Evolutionary conservation across 1,140 invertebrate species (phyloP).

Genomic region (Geopemphigus sp.): DNA sequence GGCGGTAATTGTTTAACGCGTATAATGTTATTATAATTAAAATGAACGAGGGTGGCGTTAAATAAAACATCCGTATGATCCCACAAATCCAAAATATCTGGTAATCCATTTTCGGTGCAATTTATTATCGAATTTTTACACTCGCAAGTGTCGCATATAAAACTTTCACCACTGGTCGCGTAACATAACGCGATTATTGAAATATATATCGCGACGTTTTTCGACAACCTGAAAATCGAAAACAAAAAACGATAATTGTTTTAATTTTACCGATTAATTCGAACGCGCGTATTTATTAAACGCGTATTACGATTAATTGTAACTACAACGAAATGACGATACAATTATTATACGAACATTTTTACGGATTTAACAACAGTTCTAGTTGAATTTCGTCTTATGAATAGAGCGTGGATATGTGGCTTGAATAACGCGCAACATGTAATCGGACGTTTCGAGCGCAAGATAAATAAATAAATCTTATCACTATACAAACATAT

Average conservation of each 20-base stretch:
- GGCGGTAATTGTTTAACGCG: conserved; percentile 12
- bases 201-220: not conserved
- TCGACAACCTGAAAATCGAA: not conserved
- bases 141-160: conserved; percentile 13
- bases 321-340: not conserved
- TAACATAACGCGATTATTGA: not conserved
- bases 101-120: conserved; percentile 17
- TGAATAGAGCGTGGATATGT: not conserved
- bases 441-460: conserved; percentile 25
- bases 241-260: not conserved
- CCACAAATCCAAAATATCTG: conserved; percentile 8
- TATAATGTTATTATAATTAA: not conserved
- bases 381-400: not conserved
- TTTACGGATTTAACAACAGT: not conserved
- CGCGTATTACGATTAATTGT: not conserved
- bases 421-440: not conserved
- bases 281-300: not conserved
- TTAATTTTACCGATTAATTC: not conserved
- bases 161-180: not conserved
- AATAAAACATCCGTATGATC: not conserved
- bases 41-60: not conserved
- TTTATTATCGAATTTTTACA: conserved; percentile 22
- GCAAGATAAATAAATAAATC: conserved; percentile 40
- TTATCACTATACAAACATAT: conserved; percentile 35
- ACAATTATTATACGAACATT: not conserved